Conservation (phyloP, 92 coral and sea anemone species). For the Desmophyllum pertusum region DNA sequence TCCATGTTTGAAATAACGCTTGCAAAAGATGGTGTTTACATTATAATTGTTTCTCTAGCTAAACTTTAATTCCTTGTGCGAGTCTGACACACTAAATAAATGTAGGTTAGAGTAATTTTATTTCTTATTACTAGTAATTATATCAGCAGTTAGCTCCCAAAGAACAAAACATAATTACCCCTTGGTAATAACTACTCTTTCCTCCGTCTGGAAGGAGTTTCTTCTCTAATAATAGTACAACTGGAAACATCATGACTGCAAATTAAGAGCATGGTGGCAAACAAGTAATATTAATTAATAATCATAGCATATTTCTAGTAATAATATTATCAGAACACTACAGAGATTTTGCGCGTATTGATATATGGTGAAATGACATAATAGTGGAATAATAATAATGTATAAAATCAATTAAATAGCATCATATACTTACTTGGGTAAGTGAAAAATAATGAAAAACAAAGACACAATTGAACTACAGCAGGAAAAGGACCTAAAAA, state of each 20-base stretch:
- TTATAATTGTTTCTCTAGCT: no score
- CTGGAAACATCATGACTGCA: conserved; percentile 99
- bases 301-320: no score
- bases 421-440: conserved; percentile 95
- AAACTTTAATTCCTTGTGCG: no score
- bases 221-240: conserved; percentile 88
- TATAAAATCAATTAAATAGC: no score
- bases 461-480: conserved; percentile 87
- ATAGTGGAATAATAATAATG: no score
- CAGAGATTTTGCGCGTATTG: no score
- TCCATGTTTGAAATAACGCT: no score
- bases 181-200: conserved; percentile 77
- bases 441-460: conserved; percentile 94
- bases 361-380: no score
- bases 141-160: background rate
- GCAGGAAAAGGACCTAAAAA: conserved; percentile 83
- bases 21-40: no score
- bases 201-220: conserved; percentile 79
- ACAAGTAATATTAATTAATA: background rate
- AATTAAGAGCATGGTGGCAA: background rate
- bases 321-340: no score
- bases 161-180: conserved; percentile 43
- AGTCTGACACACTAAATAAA: no score
- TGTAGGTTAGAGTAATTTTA: no score
- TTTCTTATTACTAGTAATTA: background rate